phyloP scores from a whole-genome alignment of 2,113 vertebrate species.

The Eurystomus gularis region DNA sequence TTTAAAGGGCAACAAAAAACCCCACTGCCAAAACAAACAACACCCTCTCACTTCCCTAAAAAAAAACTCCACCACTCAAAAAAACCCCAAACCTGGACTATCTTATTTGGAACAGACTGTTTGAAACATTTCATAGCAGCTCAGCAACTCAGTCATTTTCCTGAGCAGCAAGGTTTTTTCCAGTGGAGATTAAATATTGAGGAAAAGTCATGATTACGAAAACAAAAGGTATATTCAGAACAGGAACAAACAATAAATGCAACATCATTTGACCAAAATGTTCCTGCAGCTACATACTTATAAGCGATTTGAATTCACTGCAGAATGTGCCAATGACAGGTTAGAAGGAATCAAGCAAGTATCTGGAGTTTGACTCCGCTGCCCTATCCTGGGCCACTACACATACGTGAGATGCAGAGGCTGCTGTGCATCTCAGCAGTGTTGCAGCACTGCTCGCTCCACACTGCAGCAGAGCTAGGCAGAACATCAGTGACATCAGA shows the following conservation, averaged over 20 bases:
- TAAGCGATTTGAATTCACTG: background rate
- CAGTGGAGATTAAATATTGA: too few species aligned
- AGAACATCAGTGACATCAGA: background rate
- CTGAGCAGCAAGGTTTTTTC: background rate
- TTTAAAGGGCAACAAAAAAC: background rate
- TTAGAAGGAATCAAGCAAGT: background rate
- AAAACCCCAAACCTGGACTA: background rate
- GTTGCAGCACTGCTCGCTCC: background rate
- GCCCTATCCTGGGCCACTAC: background rate
- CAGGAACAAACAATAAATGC: background rate
- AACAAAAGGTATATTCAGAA: background rate
- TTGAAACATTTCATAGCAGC: background rate
- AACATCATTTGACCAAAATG: background rate
- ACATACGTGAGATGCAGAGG: rapidly evolving
- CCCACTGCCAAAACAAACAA: background rate
- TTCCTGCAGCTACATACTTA: background rate
- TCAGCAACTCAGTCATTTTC: background rate
- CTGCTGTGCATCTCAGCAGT: background rate
- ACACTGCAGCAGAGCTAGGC: background rate
- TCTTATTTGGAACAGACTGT: background rate
- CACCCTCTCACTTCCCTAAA: too few species aligned
- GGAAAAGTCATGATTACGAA: background rate
- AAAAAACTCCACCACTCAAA: background rate
- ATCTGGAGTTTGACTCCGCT: rapidly evolving
- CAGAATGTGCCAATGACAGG: background rate